Percentiles rank a stretch among this genome's conserved stretches.
phyloP scores from a whole-genome alignment of 2,113 vertebrate genomes.

The Caretta caretta region DNA sequence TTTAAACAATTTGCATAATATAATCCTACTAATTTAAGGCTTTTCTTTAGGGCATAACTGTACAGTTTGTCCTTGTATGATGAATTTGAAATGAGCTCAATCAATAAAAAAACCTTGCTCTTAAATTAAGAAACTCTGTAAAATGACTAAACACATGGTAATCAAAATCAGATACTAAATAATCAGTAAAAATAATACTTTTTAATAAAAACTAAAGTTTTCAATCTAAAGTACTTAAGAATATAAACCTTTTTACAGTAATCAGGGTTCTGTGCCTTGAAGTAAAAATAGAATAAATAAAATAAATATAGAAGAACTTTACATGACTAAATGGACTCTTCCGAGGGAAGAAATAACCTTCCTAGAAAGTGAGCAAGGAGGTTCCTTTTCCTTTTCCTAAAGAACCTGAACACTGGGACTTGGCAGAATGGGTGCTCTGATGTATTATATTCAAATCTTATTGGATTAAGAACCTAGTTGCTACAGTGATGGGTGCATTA shows the following conservation, averaged over 20 bases:
- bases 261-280: background rate
- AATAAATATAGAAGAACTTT: background rate
- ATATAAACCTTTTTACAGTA: conserved; percentile 21
- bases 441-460: background rate
- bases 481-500: background rate
- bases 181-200: background rate
- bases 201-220: conserved; percentile 34
- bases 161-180: conserved; percentile 54
- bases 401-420: background rate
- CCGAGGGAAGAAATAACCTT: background rate
- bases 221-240: conserved; percentile 24
- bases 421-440: background rate
- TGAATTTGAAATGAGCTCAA: conserved; percentile 59
- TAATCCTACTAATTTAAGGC: conserved; percentile 62
- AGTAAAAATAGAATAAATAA: conserved; percentile 31
- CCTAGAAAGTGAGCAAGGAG: background rate
- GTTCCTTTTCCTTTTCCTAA: background rate
- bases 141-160: conserved; percentile 48
- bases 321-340: conserved; percentile 12
- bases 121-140: conserved; percentile 42
- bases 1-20: conserved; percentile 85
- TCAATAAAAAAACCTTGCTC: conserved; percentile 36
- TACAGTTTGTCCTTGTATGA: conserved; percentile 48
- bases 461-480: background rate
- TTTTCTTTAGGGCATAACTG: conserved; percentile 61